phyloP scores from a whole-genome alignment of 2,113 vertebrate genomes.

The Leuciscus idus region DNA sequence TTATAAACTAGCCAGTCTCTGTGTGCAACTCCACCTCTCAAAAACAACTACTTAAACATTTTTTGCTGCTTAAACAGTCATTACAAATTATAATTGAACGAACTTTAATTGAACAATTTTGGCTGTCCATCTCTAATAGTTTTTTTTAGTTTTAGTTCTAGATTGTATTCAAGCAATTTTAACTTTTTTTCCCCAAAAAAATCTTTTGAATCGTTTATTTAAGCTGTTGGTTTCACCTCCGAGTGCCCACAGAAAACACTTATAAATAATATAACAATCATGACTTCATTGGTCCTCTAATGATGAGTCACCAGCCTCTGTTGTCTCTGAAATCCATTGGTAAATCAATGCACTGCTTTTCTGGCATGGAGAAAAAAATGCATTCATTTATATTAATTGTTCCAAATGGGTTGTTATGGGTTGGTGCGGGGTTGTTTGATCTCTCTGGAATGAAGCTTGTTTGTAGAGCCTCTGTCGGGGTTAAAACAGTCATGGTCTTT shows the following conservation, averaged over 20 bases:
- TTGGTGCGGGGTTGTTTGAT: slow-evolving; percentile 7
- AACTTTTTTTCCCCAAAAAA: not conserved
- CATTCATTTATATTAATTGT: slow-evolving; percentile 20
- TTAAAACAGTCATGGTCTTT: slow-evolving; percentile 37
- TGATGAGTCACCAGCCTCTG: not conserved
- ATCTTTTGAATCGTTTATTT: not conserved
- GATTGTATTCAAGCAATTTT: too few species aligned
- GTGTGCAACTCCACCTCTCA: not conserved
- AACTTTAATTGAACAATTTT: not conserved
- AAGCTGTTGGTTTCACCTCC: not conserved
- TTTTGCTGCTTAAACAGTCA: not conserved
- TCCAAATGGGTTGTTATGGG: slow-evolving; percentile 18
- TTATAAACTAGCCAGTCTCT: not conserved
- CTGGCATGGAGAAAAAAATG: not conserved
- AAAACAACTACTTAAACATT: not conserved
- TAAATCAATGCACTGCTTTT: not conserved
- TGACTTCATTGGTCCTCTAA: not conserved
- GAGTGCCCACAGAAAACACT: slow-evolving; percentile 3
- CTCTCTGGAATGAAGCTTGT: slow-evolving; percentile 30
- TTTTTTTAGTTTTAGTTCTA: too few species aligned
- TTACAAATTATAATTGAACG: not conserved
- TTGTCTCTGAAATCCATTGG: not conserved
- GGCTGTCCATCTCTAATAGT: too few species aligned
- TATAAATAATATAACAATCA: not conserved
- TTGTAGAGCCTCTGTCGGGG: slow-evolving; percentile 26